Base-by-base conservation (phyloP, 2,888 invertebrate genomes). In the Lasioglossum oenotherae region DNA sequence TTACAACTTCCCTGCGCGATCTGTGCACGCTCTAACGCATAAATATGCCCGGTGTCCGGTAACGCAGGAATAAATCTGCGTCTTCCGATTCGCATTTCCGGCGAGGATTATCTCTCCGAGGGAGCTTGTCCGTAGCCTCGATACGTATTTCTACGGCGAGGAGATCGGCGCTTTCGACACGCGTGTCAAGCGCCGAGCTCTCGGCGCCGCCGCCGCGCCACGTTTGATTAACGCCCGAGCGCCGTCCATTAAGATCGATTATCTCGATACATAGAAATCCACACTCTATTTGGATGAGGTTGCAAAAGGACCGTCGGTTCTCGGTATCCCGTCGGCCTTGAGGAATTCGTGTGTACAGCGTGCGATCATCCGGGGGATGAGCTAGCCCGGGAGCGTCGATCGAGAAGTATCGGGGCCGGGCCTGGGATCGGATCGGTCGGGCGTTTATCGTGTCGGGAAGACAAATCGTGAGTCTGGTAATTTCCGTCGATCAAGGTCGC, bases 391-490 rank as follows among this genome's bases (percentile, higher is more conserved):
- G 72, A 79, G 41, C 41, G 60, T 44, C 14, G 69, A 69, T 38
- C 69, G 69, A 69, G 27, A 23, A 53, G 23, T 8, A 53, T 10
- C 53, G 53, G 53, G 49, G 49, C 49, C 53, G 8, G 53, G 31
- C 5, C n/a, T 53, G 53, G 57, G 16, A 16, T 35, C 6, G n/a
- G 49, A 19, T 31, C 19, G 14, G 16, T 44, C 27, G 10, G n/a
- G 35, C 73, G 77, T 84, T 74, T n/a, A 69, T 53, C 82, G 83
- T 76, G 85, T 78, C 81, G 83, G 81, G 82, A 89, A 91, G 92
- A 92, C 92, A 91, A 92, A 91, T 91, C 90, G 90, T 81, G 84
- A 85, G 71, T 76, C 79, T 64, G 60, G 91, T 86, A 90, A 90
- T 90, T 90, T 87, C 84, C 80, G 73, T 83, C 84, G 84, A 87